Base-by-base conservation (phyloP, 2,113 vertebrate species). In the Pica pica region DNA sequence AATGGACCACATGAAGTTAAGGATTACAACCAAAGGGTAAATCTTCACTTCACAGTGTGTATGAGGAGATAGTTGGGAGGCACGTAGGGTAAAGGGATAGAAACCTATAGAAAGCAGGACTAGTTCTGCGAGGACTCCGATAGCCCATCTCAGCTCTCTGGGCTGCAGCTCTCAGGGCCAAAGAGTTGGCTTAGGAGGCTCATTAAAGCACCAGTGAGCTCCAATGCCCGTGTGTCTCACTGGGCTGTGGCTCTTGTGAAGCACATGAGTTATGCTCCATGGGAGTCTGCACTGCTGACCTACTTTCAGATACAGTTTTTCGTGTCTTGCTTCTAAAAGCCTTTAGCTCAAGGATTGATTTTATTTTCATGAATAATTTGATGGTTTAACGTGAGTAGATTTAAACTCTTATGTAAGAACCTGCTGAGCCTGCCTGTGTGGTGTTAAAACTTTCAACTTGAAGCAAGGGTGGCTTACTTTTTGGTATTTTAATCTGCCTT, bases 291-390 rank as follows among this genome's bases (percentile, higher is more conserved):
- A 24, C 22, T 83, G 76, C 86, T 75, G 69, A 26, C 2, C 1
- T 27, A 10, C 47, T 94, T 96, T 64, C 44, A 64, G 56, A 44
- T 82, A 28, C 2, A 41, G 0, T 68, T 86, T 91, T 82, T 87
- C 8, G 2, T 19, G 52, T 75, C 64, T 92, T 88, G n/a, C 31
- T 69, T 91, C 57, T 94, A 49, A 68, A 91, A 79, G 27, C 27
- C 33, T 68, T 90, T 84, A 75, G 77, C 77, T 91, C 28, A 63
- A 84, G 41, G 57, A 78, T 74, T 81, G 74, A 82, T 77, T 76
- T 75, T 94, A 64, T 84, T 91, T 84, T 91, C 70, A 44, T 94
- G 69, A 91, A 86, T 92, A 94, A 89, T 94, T 84, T 87, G 77
- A 60, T 92, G 69, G 27, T 77, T 96, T 94, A 74, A 68, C 0